Percentiles rank a stretch among this genome's conserved stretches.
These are phyloP conservation scores for Meta bourneti DNA, from an alignment of 2,888 invertebrate species.

Conservation along the genomic window DNA sequence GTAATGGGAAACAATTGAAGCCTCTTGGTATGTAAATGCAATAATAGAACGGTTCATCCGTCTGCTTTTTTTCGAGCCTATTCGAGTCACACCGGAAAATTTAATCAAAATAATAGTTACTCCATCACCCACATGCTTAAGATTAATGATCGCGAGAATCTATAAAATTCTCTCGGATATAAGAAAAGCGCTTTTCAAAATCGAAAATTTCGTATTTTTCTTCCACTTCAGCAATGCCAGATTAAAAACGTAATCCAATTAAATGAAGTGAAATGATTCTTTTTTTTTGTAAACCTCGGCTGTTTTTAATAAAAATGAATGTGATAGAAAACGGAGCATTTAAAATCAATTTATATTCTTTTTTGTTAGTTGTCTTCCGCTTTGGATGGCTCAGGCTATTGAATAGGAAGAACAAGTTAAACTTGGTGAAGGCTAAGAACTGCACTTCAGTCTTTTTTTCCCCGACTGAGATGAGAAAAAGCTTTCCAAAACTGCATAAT, in stretches of 20 bases:
- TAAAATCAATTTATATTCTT: constrained; percentile 30
- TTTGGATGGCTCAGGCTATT: background rate
- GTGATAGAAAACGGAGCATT: constrained; percentile 16
- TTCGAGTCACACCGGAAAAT: constrained; percentile 9
- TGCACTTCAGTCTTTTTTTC: background rate
- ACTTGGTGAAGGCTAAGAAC: background rate
- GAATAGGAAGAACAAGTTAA: constrained; percentile 19
- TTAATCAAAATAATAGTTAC: constrained; percentile 38
- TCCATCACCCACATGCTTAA: constrained; percentile 35
- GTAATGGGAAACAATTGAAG: no score
- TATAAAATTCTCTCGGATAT: constrained; percentile 1
- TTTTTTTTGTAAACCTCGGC: constrained; percentile 16
- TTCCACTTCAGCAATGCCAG: constrained; percentile 23
- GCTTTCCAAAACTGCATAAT: background rate
- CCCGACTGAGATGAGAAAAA: background rate
- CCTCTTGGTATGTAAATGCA: no score
- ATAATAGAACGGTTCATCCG: background rate
- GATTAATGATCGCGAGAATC: constrained; percentile 48
- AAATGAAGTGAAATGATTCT: constrained; percentile 54
- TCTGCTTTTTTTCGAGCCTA: background rate
- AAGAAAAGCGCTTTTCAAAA: constrained; percentile 7
- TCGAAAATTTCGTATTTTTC: constrained; percentile 23
- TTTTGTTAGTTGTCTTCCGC: background rate
- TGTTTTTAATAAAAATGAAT: constrained; percentile 33
- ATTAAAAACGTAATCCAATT: constrained; percentile 65